Base-by-base conservation (phyloP, 2,888 invertebrate species). In the Drosophila histrio region DNA sequence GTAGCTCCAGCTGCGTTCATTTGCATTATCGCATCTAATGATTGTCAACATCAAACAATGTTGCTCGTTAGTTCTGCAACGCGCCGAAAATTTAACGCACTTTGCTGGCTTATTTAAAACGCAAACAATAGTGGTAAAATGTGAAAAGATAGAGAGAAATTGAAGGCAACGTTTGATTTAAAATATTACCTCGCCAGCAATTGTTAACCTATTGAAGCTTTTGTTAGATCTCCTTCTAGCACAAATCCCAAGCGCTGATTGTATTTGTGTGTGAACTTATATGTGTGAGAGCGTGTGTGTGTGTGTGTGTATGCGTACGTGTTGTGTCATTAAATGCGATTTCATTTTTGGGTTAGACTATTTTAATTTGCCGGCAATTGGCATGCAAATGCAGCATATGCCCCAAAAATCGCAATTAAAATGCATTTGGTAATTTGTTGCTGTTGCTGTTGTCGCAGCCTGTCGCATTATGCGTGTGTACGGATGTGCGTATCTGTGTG, bases 21-120 rank as follows among this genome's bases (percentile, higher is more conserved):
- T 89, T 89, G 85, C 87, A 89, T 88, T 89, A 87, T 89, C 83
- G 82, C 82, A 83, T 89, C 83, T 83, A 89, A 89, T 88, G 84
- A 82, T 80, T 80, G 79, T 77, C 89, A 83, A 83, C 88, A 84
- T 77, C 87, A 83, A 89, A 86, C 85, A 87, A 87, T 88, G 87
- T 72, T 72, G 76, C 85, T 79, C 82, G 89, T 87, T 88, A 88
- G 89, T 68, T 87, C 70, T 54, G 60, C 61, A 49, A 41, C 47
- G 57, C 66, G 49, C 15, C 44, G 50, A 63, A 74, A 74, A 59
- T 74, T 52, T 39, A 46, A 73, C 73, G 62, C 50, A 61, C 59
- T 63, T 77, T 28, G 61, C 56, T 56, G 59, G 52, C 56, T 57
- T 65, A 49, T 72, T 59, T 62, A 47, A 44, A 53, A 34, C 15